Evolutionary conservation across 1,140 invertebrate genomes (phyloP), one percentile per base, ranked within the genome.

Genomic region (Drosophila teissieri): DNA sequence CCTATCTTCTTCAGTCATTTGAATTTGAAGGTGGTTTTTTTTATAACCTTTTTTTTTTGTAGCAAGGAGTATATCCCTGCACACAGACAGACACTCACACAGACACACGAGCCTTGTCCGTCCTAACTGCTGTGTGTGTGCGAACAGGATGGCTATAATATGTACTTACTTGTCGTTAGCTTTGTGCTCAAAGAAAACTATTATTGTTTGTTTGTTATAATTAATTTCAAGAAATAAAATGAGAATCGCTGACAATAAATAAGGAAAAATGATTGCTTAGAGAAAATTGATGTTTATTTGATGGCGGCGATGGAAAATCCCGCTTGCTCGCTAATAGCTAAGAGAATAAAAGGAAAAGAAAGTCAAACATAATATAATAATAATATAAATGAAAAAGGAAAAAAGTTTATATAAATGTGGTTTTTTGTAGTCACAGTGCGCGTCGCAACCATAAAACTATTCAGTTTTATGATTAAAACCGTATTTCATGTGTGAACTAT

Each of bases 171-270:
- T 80, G 58, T 54, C 48, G 39, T 64, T 81, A 51, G 73, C 73
- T 68, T 74, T 48, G 58, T 37, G 24, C 55, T 75, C 37, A 48
- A 65, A 12, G 22, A 22, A 44, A 63, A 45, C 40, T 46, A n/a
- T 12, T 11, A n/a, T 19, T 6, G n/a, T 19, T 73, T 45, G 37
- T 42, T 39, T 60, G 8, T 27, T 40, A 7, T 40, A 31, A 27
- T 55, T 61, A 53, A 40, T 64, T 72, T 54, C 22, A 45, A 45
- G 44, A 58, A 56, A 69, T 49, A 45, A 62, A 45, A 73, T 75
- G 48, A 85, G 40, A 86, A 85, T 80, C 77, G 78, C 81, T 86
- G 81, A 85, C 81, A 85, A 85, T 85, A 85, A 84, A 54, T 85
- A 70, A 42, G 51, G 39, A 42, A 36, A 65, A 27, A 67, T 22